Evolutionary conservation across 2,888 invertebrate genomes (phyloP), one percentile per base, ranked within the genome.

Genomic region (Dryobotodes eremita): DNA sequence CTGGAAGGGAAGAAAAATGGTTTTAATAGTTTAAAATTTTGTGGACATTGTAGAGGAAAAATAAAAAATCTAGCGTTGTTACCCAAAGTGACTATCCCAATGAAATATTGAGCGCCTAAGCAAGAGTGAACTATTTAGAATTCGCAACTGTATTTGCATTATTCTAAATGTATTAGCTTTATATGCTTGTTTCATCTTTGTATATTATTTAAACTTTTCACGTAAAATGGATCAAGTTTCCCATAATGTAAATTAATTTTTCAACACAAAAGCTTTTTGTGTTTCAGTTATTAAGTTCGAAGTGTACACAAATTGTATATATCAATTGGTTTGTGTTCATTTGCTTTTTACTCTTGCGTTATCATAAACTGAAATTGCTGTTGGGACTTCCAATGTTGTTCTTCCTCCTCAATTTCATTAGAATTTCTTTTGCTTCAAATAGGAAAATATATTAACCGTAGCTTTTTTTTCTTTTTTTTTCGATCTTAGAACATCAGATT

Each of bases 351-450:
- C 59, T 23, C 64, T 53, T 66, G 55, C 42, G 26, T 69, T 83
- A 71, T 84, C 76, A 72, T 46, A 66, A 86, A 80, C 82, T 80
- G 68, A 73, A 88, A 88, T 86, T 77, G 68, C n/a, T 74, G 64
- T 7, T 36, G 68, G 53, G 36, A 50, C 46, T 62, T 62, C 20
- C 11, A 50, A 50, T 70, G 75, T 65, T 80, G 62, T 65, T 65
- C 26, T 59, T 74, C 7, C 46, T 50, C 20, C 48, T 66, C 13
- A 53, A 23, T 64, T 79, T 70, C 53, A 42, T 76, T n/a, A 46
- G 20, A 23, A 65, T 36, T 65, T 26, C 0, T 48, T 78, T 70
- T 59, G 11, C 15, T 53, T 48, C 0, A n/a, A 48, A 26, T 55
- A 26, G 13, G 15, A 42, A 36, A 73, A 50, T 13, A 48, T 10